A percentile compares a stretch with the other conserved stretches of the same genome.
Evolutionary conservation across 35 echinoderm and acorn worm genomes (phyloP).

Genomic region (Lytechinus variegatus): DNA sequence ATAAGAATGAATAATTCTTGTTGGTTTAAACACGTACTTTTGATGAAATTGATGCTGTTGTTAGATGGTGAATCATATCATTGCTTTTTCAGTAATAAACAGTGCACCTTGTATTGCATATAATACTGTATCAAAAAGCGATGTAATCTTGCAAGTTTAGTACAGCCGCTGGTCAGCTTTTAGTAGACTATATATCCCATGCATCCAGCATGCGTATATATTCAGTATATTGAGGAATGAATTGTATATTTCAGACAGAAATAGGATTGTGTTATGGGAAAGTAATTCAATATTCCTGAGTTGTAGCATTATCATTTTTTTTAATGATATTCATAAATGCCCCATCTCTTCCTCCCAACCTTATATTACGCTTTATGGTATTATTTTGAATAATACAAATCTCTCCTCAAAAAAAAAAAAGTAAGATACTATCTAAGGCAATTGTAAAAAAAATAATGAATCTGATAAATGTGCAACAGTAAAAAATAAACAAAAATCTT

Average conservation of each 20-base stretch:
- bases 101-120: background rate
- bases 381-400: no score
- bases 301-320: background rate
- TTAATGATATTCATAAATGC: background rate
- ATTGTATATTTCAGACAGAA: background rate
- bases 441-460: no score
- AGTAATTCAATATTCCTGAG: background rate
- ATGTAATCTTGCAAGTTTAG: background rate
- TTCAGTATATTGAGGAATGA: background rate
- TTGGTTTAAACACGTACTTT: background rate
- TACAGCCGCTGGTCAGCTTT: background rate
- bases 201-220: conserved; percentile 6
- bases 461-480: no score
- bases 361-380: background rate
- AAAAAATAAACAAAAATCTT: no score
- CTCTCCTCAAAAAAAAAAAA: no score
- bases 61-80: background rate
- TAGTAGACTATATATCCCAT: background rate
- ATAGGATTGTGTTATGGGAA: background rate
- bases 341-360: background rate
- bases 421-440: no score
- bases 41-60: background rate
- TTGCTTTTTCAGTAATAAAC: background rate
- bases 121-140: background rate
- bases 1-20: no score